Percentiles rank a stretch among this genome's conserved stretches.
These are phyloP conservation scores for Thamnaconus septentrionalis DNA, from an alignment of 2,113 vertebrate species.

Conservation along the genomic window DNA sequence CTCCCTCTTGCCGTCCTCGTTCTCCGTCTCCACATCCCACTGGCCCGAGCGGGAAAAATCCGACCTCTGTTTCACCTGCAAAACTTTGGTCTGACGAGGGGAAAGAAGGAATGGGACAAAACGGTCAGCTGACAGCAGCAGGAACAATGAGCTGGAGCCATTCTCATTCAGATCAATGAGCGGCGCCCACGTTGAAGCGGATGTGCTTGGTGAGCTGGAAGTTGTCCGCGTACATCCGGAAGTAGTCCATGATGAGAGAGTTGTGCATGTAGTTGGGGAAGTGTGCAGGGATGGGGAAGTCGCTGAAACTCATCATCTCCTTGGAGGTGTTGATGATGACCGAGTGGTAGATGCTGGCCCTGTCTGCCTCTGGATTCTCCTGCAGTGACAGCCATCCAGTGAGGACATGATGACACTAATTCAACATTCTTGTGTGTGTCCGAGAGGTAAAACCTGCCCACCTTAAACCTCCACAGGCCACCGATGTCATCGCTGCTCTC, in stretches of 20 bases:
- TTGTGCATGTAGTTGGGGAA: constrained; percentile 94
- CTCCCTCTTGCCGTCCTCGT: constrained; percentile 61
- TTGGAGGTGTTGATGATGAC: constrained; percentile 94
- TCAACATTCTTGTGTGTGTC: not conserved
- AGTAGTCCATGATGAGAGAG: constrained; percentile 86
- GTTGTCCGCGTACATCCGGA: constrained; percentile 81
- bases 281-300: constrained; percentile 85
- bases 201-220: constrained; percentile 84
- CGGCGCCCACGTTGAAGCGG: constrained; percentile 78
- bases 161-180: not conserved
- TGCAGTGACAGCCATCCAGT: constrained; percentile 38
- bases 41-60: constrained; percentile 85
- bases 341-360: constrained; percentile 89
- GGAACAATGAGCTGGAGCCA: too few relatives aligned
- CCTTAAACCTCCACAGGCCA: constrained; percentile 88
- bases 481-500: constrained; percentile 85
- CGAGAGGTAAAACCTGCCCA: constrained; percentile 43
- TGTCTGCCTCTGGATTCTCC: constrained; percentile 82
- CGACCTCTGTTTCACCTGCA: constrained; percentile 72
- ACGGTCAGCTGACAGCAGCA: too few relatives aligned
- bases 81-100: constrained; percentile 78
- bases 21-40: constrained; percentile 85
- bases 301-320: constrained; percentile 95
- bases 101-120: not conserved
- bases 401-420: not conserved